Evolutionary conservation across 2,797 vertebrate genomes (phyloP).

Genomic region (Acridotheres tristis): DNA sequence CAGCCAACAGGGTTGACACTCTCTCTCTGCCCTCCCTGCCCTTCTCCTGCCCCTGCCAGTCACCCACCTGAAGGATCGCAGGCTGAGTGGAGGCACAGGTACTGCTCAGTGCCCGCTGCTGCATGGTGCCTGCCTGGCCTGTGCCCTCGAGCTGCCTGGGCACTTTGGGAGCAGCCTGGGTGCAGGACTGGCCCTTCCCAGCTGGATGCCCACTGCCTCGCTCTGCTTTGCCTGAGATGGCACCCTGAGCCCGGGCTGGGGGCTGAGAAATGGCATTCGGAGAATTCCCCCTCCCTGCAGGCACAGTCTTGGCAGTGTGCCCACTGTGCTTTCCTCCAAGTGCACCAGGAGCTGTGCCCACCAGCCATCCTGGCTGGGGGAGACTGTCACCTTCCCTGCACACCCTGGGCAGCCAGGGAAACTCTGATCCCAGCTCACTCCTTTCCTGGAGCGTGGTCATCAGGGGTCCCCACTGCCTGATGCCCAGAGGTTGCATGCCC

Average conservation of each 20-base stretch:
- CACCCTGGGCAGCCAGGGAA: not conserved
- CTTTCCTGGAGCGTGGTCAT: rapidly evolving
- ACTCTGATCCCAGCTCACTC: not conserved
- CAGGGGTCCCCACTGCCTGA: not conserved
- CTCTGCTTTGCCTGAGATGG: not conserved
- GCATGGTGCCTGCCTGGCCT: constrained; percentile 53
- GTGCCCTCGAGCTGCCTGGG: not conserved
- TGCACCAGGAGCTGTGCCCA: not conserved
- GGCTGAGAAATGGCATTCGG: not conserved
- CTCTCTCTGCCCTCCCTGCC: constrained; percentile 53
- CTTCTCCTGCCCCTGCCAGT: constrained; percentile 82
- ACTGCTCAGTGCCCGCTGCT: constrained; percentile 65
- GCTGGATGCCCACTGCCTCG: not conserved
- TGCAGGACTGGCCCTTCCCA: not conserved
- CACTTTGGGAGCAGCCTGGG: constrained; percentile 17
- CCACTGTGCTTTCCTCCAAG: not conserved
- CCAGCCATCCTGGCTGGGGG: not conserved
- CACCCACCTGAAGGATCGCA: constrained; percentile 97
- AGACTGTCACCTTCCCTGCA: not conserved
- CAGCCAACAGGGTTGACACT: not conserved
- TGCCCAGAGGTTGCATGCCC: not conserved
- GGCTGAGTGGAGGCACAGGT: constrained; percentile 98
- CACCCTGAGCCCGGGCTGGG: not conserved
- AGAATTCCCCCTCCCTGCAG: not conserved
- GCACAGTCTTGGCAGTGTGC: not conserved